Evolutionary conservation across 2,797 vertebrate genomes (phyloP).

Genomic region (Pampus argenteus): DNA sequence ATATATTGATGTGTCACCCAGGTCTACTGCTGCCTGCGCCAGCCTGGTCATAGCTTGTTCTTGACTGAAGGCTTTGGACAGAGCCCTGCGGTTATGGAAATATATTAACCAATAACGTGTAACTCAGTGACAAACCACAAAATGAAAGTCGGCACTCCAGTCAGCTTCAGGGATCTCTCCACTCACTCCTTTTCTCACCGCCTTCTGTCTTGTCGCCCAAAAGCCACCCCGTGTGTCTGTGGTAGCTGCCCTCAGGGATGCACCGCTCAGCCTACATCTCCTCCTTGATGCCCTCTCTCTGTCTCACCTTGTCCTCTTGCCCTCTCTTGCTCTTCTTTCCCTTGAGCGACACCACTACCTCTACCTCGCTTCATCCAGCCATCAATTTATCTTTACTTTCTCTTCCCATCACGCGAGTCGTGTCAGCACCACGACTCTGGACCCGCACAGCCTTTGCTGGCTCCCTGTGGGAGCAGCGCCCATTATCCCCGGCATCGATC

Average conservation of each 20-base stretch:
- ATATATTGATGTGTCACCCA: conserved; percentile 3
- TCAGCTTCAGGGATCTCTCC: conserved; percentile 30
- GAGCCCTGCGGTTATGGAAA: background rate
- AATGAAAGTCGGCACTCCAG: conserved; percentile 20
- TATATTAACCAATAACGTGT: conserved; percentile 3
- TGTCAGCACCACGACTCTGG: conserved; percentile 33
- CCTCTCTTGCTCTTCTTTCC: conserved; percentile 23
- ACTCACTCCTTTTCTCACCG: background rate
- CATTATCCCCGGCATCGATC: conserved; percentile 72
- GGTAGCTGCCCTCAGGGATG: conserved; percentile 46
- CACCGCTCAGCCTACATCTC: conserved; percentile 40
- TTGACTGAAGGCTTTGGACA: conserved; percentile 2
- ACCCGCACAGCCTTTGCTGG: conserved; percentile 11
- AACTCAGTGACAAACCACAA: conserved; percentile 11
- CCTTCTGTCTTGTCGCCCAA: conserved; percentile 31
- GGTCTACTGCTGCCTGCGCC: background rate
- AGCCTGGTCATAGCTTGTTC: background rate
- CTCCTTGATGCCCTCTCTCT: conserved; percentile 29
- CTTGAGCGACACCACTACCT: conserved; percentile 37
- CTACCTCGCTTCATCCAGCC: conserved; percentile 21
- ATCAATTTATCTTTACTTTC: conserved; percentile 42
- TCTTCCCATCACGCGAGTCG: conserved; percentile 28
- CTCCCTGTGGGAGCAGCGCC: conserved; percentile 34
- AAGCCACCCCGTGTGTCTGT: conserved; percentile 38
- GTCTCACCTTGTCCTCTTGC: conserved; percentile 11